Base-by-base conservation (phyloP, 2,113 vertebrate species). In the Trematocara macrostoma region DNA sequence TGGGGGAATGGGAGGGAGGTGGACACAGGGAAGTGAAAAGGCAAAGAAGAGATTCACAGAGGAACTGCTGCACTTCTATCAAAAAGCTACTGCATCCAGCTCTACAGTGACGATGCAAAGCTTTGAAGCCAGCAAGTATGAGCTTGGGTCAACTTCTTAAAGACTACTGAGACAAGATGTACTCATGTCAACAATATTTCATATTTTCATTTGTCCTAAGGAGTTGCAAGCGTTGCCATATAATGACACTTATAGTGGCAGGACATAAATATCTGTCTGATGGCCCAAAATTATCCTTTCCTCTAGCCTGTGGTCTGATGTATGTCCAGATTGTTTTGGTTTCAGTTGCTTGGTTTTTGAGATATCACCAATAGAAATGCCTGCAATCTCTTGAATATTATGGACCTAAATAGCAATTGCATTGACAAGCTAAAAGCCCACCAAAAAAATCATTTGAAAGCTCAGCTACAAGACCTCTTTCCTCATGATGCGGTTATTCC, bases 1-100 rank as follows among this genome's bases (percentile, higher is more conserved):
- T 99, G 95, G 29, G 89, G 93, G 93, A 88, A 67, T 34, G 10
- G 82, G 83, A n/a, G 82, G 93, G 96, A 84, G 31, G 71, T 61
- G 85, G 85, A 89, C 81, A 86, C 57, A 59, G 81, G 84, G 56
- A 91, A 69, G 67, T 83, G 82, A 81, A 42, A 83, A 69, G 71
- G 82, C 3, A 88, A 76, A 91, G 88, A 91, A 71, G 83, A 92
- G 84, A 87, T 42, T 57, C 23, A 55, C 29, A 76, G 81, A 91
- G 26, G 71, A 84, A 53, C 15, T 79, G 38, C 85, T 86, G 71
- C n/a, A 71, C 16, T 1, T 52, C 12, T 31, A 31, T 38, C 5
- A 81, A 11, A 74, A 57, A 47, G 69, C 79, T 40, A 34, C 34
- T 51, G 49, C 16, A n/a, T 51, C 78, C 56, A 69, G 1, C 35